phyloP scores from a whole-genome alignment of 2,888 invertebrate species.

The Tridacna gigas region DNA sequence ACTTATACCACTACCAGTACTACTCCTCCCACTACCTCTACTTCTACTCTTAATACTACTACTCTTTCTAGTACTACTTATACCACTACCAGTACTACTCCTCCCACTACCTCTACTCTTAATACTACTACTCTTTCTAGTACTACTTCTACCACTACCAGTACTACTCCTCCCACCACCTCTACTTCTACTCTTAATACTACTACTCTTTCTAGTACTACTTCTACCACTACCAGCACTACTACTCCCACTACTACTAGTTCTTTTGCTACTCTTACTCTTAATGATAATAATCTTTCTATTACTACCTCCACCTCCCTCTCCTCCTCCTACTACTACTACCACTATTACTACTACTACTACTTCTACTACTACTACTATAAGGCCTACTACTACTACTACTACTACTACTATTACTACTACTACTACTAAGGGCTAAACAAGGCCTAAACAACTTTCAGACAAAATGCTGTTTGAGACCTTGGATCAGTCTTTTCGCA shows the following conservation, averaged over 20 bases:
- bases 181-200: constrained; percentile 2
- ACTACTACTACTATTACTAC: constrained; percentile 8
- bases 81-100: constrained; percentile 9
- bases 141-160: constrained; percentile 23
- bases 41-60: constrained; percentile 9
- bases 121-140: constrained; percentile 3
- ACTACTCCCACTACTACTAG: constrained; percentile 2
- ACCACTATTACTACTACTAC: constrained; percentile 9
- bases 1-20: not conserved
- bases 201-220: constrained; percentile 11
- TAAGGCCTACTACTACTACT: not conserved
- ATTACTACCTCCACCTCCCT: not conserved
- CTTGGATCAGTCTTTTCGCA: too few relatives aligned
- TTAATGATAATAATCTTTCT: not conserved
- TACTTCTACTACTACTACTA: not conserved
- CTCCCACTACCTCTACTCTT: not conserved
- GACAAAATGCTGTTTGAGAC: too few relatives aligned
- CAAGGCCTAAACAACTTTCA: too few relatives aligned
- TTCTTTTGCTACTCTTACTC: not conserved
- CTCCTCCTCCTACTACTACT: not conserved
- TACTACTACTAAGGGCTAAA: constrained; percentile 9
- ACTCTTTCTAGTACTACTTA: constrained; percentile 7
- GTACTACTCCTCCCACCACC: constrained; percentile 7
- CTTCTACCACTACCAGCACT: not conserved
- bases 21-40: constrained; percentile 14